Evolutionary conservation across 2,888 invertebrate genomes (phyloP), one percentile per base, ranked within the genome.

Genomic region (Linnaemya vulpina): DNA sequence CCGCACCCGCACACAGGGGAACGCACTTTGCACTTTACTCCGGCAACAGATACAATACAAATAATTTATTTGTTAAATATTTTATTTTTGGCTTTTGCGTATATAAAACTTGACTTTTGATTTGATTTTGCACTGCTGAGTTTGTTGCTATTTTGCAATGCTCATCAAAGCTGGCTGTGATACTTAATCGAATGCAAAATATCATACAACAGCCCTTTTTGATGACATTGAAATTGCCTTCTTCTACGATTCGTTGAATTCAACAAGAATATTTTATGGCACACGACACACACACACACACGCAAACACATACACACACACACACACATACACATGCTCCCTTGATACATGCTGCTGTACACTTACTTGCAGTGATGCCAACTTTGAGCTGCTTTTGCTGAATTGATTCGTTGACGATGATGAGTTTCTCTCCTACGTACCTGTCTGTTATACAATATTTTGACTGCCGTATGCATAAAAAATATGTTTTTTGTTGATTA

Each of bases 131-230:
- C 30, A 63, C 17, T 63, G 86, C 20, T 83, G 85, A 68, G 49
- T 83, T 83, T 79, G 87, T 86, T 87, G 88, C 86, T 89, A 89
- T 89, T 79, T 89, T 90, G 91, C 91, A 90, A 91, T 92, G 91
- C 91, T 91, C 92, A 92, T 92, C 92, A 92, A 92, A 92, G 91
- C 91, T 91, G 91, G 92, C 92, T 92, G 92, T 92, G 92, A 92
- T 92, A 92, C 90, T 88, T 88, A 85, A 89, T 91, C 89, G 88
- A 89, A 88, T 90, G 89, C 89, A 88, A 88, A 89, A 89, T 89
- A 88, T 89, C 90, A 82, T 91, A 89, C 88, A 88, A 90, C 92
- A 92, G 90, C 92, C 92, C 91, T 90, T 90, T 92, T 92, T 92
- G 92, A 92, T 92, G 92, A 90, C 91, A 91, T 89, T 90, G 91